These are phyloP conservation scores for Syngnathus acus DNA, from an alignment of 2,797 vertebrate species.

Conservation along the genomic window DNA sequence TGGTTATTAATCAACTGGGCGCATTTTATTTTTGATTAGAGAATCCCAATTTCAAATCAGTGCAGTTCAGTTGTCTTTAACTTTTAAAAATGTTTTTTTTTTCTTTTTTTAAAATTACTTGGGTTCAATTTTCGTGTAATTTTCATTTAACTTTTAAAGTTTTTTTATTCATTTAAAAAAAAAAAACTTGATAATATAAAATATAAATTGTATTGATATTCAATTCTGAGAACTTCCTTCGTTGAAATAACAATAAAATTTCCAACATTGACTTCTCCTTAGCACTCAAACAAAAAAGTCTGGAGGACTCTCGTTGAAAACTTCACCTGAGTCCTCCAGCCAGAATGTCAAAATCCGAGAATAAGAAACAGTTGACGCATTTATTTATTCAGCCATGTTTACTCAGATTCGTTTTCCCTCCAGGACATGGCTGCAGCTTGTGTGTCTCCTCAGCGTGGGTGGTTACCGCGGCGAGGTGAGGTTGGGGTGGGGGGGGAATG, in stretches of 20 bases:
- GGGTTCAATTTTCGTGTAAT: too few species aligned
- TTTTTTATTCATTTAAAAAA: too few species aligned
- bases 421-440: slow-evolving; percentile 17
- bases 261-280: background rate
- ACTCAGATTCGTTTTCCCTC: slow-evolving; percentile 23
- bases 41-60: too few species aligned
- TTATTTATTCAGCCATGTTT: slow-evolving; percentile 40
- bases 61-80: too few species aligned
- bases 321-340: slow-evolving; percentile 23
- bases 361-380: slow-evolving; percentile 20
- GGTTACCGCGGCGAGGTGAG: slow-evolving; percentile 35
- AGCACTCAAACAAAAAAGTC: background rate
- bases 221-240: too few species aligned
- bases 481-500: background rate
- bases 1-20: background rate
- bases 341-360: slow-evolving; percentile 26
- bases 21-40: too few species aligned
- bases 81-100: too few species aligned
- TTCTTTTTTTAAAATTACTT: too few species aligned
- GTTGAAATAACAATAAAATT: background rate
- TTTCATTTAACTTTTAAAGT: too few species aligned
- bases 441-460: slow-evolving; percentile 21
- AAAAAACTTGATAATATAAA: too few species aligned
- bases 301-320: background rate
- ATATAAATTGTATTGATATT: too few species aligned